phyloP scores from a whole-genome alignment of 1,140 invertebrate species.

The Araneus ventricosus region DNA sequence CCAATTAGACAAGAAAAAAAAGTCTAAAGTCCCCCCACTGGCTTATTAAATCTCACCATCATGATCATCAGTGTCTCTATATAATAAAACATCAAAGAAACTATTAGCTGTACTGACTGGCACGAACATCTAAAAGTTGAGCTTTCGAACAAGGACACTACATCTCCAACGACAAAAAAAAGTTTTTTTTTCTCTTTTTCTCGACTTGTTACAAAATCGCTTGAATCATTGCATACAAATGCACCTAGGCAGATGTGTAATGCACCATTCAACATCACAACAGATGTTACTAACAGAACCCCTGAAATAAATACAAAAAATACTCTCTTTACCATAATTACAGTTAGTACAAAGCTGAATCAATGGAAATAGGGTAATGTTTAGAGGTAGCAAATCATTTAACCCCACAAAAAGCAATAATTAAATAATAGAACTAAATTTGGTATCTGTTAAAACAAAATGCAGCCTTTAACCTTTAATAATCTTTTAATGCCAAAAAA shows the following conservation, averaged over 20 bases:
- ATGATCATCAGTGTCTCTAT: background rate
- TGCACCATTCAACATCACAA: background rate
- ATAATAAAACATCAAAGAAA: background rate
- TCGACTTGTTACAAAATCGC: background rate
- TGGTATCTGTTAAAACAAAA: background rate
- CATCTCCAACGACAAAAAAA: too few species aligned
- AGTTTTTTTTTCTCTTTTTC: too few species aligned
- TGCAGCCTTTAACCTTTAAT: background rate
- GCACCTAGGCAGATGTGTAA: background rate
- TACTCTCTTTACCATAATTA: background rate
- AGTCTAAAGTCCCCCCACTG: background rate
- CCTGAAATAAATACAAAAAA: background rate
- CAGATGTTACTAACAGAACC: background rate
- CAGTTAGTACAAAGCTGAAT: background rate
- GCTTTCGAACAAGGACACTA: background rate
- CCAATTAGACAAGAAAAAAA: too few species aligned
- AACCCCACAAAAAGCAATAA: background rate
- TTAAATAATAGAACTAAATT: background rate
- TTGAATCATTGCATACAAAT: background rate
- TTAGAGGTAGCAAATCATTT: background rate
- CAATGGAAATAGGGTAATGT: background rate
- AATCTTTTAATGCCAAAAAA: background rate
- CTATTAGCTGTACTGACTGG: background rate
- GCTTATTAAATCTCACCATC: background rate
- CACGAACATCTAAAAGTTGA: background rate